Conservation (phyloP, 2,113 vertebrate species). For the Plectropomus leopardus region DNA sequence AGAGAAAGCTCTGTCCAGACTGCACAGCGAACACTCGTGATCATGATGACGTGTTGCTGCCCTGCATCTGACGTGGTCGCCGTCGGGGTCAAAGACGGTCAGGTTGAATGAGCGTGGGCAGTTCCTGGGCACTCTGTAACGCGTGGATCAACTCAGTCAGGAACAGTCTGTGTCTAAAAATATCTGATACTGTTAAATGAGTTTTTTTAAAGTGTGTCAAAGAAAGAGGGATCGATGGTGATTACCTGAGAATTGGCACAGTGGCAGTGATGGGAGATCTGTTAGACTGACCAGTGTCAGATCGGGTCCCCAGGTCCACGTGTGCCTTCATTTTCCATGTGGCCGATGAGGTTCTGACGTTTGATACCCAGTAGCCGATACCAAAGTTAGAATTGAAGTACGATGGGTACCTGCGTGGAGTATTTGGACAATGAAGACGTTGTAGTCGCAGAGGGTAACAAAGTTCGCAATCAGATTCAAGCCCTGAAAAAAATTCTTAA, state of each 20-base stretch:
- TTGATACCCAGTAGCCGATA: not conserved
- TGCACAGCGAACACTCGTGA: conserved; percentile 38
- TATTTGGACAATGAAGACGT: no score
- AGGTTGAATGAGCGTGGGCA: conserved; percentile 63
- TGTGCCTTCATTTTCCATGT: conserved; percentile 18
- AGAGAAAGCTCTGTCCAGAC: conserved; percentile 11
- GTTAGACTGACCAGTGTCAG: conserved; percentile 69
- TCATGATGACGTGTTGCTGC: not conserved
- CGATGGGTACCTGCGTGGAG: conserved; percentile 26
- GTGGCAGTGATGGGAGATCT: conserved; percentile 55
- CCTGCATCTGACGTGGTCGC: conserved; percentile 70
- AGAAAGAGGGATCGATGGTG: not conserved
- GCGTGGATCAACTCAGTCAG: not conserved
- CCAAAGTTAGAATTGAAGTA: fast-evolving
- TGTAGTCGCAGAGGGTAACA: no score
- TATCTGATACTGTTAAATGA: not conserved
- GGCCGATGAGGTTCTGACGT: fast-evolving
- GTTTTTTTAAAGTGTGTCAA: no score
- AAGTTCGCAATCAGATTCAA: no score
- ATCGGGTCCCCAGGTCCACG: conserved; percentile 74
- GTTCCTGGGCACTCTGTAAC: conserved; percentile 65
- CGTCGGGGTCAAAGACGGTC: conserved; percentile 70
- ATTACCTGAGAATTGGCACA: conserved; percentile 68
- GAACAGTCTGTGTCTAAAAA: not conserved
- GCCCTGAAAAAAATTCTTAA: no score